Evolutionary conservation across 2,113 vertebrate species (phyloP).

Genomic region (Bubalus kerabau): DNA sequence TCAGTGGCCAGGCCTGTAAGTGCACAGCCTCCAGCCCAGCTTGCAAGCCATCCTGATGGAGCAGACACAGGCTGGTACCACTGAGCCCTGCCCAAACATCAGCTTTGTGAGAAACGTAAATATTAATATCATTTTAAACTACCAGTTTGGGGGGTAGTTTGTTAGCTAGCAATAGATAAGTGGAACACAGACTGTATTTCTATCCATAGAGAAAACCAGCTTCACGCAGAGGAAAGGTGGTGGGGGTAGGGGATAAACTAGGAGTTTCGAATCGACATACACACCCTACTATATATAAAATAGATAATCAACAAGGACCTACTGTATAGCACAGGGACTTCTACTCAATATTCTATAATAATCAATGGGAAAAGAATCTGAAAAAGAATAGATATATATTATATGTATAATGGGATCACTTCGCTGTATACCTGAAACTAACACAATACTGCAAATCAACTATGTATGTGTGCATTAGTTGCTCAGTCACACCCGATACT

Average conservation of each 20-base stretch:
- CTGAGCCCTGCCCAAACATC: not conserved
- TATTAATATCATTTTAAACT: not conserved
- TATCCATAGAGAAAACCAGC: not conserved
- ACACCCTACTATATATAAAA: not conserved
- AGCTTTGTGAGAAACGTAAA: not conserved
- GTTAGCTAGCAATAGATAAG: not conserved
- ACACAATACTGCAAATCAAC: not conserved
- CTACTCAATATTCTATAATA: not conserved
- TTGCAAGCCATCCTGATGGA: not conserved
- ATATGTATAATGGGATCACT: not conserved
- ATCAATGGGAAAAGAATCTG: not conserved
- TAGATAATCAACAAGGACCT: not conserved
- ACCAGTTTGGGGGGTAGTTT: not conserved
- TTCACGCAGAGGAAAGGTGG: not conserved
- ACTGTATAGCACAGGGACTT: not conserved
- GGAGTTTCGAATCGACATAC: not conserved
- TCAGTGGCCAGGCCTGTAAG: not conserved
- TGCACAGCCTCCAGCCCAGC: not conserved
- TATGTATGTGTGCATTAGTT: not conserved
- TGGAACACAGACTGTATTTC: not conserved
- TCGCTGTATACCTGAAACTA: not conserved
- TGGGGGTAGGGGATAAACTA: not conserved
- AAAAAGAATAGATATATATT: not conserved
- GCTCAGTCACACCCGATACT: not conserved
- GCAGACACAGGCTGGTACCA: not conserved